Conservation (phyloP, 1,140 invertebrate genomes). For the Drosophila orosa region DNA sequence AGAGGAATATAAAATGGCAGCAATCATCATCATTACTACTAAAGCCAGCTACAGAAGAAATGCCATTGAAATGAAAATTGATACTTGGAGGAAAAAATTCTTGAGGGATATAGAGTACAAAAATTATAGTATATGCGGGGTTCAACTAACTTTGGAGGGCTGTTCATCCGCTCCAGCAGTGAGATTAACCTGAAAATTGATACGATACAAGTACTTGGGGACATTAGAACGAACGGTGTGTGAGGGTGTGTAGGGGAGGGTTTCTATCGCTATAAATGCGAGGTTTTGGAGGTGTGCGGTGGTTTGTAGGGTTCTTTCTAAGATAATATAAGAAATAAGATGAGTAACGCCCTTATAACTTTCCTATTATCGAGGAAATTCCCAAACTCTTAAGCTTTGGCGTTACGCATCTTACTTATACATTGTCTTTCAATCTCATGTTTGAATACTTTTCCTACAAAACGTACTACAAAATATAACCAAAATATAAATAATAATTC, state of each 20-base stretch:
- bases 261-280: slow-evolving; percentile 10
- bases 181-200: slow-evolving; percentile 83
- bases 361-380: neutral
- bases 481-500: slow-evolving; percentile 14
- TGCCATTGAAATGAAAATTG: slow-evolving; percentile 32
- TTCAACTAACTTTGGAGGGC: slow-evolving; percentile 83
- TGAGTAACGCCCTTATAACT: neutral
- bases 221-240: slow-evolving; percentile 49
- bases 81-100: slow-evolving; percentile 1
- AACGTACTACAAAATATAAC: slow-evolving; percentile 18
- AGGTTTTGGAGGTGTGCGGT: slow-evolving; percentile 22
- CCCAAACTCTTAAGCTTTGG: neutral
- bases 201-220: slow-evolving; percentile 61
- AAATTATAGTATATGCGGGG: slow-evolving; percentile 39
- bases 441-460: slow-evolving; percentile 16
- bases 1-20: slow-evolving; percentile 25
- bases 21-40: slow-evolving; percentile 28
- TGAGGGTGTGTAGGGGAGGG: neutral
- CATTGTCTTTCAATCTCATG: neutral
- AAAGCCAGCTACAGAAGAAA: slow-evolving; percentile 45
- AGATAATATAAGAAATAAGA: neutral
- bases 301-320: neutral
- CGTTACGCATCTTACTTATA: neutral
- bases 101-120: slow-evolving; percentile 9
- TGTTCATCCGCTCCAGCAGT: slow-evolving; percentile 83